These are phyloP conservation scores for Narcine bancroftii DNA, from an alignment of 2,113 vertebrate genomes.

Conservation along the genomic window DNA sequence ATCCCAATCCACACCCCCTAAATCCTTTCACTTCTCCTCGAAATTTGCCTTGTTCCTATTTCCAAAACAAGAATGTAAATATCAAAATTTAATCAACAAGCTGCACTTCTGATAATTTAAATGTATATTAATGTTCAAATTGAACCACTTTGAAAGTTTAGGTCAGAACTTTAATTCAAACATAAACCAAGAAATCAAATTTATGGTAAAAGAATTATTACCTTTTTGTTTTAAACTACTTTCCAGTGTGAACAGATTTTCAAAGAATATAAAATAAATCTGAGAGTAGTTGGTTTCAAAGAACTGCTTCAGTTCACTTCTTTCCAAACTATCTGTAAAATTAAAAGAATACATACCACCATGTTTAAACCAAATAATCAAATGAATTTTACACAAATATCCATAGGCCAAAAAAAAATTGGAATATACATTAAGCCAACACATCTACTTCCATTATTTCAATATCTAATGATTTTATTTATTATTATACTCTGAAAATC, in stretches of 20 bases:
- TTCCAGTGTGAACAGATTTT: slow-evolving; percentile 99
- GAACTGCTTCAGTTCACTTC: slow-evolving; percentile 86
- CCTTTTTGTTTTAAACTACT: slow-evolving; percentile 97
- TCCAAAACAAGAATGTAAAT: neutral
- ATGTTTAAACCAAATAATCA: neutral
- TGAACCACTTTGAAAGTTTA: neutral
- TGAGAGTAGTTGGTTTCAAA: slow-evolving; percentile 96
- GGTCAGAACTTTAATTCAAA: neutral
- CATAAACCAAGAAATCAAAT: neutral
- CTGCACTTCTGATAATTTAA: neutral
- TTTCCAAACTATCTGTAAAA: slow-evolving; percentile 80
- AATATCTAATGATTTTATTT: neutral
- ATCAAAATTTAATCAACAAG: neutral
- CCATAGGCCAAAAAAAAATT: neutral
- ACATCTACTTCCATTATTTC: neutral
- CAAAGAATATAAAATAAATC: slow-evolving; percentile 99
- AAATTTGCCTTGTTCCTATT: no score
- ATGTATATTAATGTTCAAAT: neutral
- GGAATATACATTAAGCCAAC: neutral
- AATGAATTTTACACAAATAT: neutral
- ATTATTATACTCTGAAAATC: neutral
- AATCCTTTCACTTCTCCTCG: no score
- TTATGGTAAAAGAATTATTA: slow-evolving; percentile 50
- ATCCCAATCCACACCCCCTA: no score
- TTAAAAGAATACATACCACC: slow-evolving; percentile 39